Base-by-base conservation (phyloP, 1,140 invertebrate genomes). In the Pemphigus obesinymphae region DNA sequence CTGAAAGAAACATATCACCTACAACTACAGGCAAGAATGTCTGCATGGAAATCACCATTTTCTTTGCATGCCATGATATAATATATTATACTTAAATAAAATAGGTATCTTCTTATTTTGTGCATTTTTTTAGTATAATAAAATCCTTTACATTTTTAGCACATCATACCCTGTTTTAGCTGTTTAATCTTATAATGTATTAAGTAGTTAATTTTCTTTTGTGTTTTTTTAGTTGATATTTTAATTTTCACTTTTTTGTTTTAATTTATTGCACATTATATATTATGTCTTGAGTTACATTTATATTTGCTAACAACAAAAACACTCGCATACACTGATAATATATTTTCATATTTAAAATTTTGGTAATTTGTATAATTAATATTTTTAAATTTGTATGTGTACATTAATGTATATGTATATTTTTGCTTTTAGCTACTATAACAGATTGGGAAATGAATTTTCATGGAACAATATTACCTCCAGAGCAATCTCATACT, bases 401-500 rank as follows among this genome's bases (percentile, higher is more conserved):
- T n/a, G 0, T 0, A 15, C 29, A 68, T 68, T 31, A 68, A 26
- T 70, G 72, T 1, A 43, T 26, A 8, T 26, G 0, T 58, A 40
- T 55, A 78, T 84, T 70, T 83, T 85, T 88, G 48, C 75, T 53
- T 86, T 90, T 90, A 88, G 8, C 85, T 87, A 0, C 76, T 15
- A 61, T 80, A n/a, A 61, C 76, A 29, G 87, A 89, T 11, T 91
- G 90, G 90, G 87, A 89, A 81, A 83, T 91, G 66, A 87, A 90
- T 26, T 87, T 91, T 75, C 90, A 90, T 84, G 90, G 90, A 0
- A 91, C 90, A 17, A 88, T 89, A 23, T 89, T 87, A 8, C 87
- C 88, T 0, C 86, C 89, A 7, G 88, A 88, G 20, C 73, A 66
- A 4, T 45, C 63, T 13, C 26, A 48, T 50, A 50, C 66, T 26